Evolutionary conservation across 1,140 invertebrate genomes (phyloP), one percentile per base, ranked within the genome.

Genomic region (Diabrotica undecimpunctata): DNA sequence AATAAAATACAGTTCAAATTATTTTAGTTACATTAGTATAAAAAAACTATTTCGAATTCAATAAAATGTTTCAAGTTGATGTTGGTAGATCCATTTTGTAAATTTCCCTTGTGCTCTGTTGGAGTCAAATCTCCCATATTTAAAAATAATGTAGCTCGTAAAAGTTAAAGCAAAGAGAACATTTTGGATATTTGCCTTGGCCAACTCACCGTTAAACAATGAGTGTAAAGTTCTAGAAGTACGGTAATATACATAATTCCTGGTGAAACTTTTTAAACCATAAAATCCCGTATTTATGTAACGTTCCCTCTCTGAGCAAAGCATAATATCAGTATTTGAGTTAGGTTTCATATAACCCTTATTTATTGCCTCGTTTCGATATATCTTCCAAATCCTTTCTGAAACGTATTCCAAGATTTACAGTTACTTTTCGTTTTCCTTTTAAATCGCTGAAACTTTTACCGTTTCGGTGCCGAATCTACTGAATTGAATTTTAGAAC

Each of bases 261-360:
- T 35, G 38, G 59, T 68, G 60, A 68, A 71, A 64, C 66, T 65
- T 71, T 68, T 65, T 65, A 57, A 62, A 65, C 67, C 69, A 61
- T 70, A 68, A 66, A 68, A 63, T 66, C 66, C 61, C 57, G 65
- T 65, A 70, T 72, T 72, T 72, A 72, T 70, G 61, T 64, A 66
- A 66, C 63, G 66, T 50, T 67, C 66, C 62, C 50, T 67, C 65
- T 65, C 50, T 54, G 60, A 64, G 65, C 53, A 56, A 61, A 64
- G 68, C 66, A 65, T 72, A 72, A 72, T 66, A 67, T 69, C 70
- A 69, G 68, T 69, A 72, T 72, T 72, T 72, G 53, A 68, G 66
- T 62, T 62, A 67, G 63, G 68, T 70, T 70, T 55, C 70, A 68
- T 66, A 67, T 72, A 72, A 72, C 65, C 68, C 70, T 70, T 72